phyloP scores from a whole-genome alignment of 2,888 invertebrate genomes.

The Pammene aurita region DNA sequence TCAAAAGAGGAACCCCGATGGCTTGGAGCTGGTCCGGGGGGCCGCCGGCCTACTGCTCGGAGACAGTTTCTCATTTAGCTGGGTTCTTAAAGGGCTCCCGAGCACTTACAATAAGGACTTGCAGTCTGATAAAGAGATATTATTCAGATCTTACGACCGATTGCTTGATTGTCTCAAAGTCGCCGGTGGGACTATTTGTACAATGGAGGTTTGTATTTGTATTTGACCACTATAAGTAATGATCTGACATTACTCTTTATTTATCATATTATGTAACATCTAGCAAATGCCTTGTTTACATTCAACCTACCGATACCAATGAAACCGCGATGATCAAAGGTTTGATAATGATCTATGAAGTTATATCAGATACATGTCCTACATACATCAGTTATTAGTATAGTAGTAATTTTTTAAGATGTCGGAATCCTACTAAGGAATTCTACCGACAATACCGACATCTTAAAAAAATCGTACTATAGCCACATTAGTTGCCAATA shows the following conservation, averaged over 20 bases:
- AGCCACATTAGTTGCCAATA: no score
- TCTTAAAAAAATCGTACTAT: no score
- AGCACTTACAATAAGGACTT: slow-evolving; percentile 94
- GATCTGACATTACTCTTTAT: not conserved
- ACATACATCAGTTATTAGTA: no score
- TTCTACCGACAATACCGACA: no score
- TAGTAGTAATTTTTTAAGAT: no score
- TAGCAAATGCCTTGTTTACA: no score
- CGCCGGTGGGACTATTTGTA: slow-evolving; percentile 85
- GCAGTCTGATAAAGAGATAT: slow-evolving; percentile 91
- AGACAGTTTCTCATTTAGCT: slow-evolving; percentile 85
- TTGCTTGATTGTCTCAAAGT: slow-evolving; percentile 83
- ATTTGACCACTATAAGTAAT: not conserved
- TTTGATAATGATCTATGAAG: no score
- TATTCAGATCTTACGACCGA: slow-evolving; percentile 89
- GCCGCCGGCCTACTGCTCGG: slow-evolving; percentile 89
- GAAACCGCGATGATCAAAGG: no score
- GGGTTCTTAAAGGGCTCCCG: slow-evolving; percentile 90
- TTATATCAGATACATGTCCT: no score
- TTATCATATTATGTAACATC: no score
- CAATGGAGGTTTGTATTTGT: slow-evolving; percentile 85
- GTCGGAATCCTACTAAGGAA: no score
- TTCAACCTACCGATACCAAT: no score
- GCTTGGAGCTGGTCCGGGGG: slow-evolving; percentile 91
- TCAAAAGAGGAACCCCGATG: slow-evolving; percentile 93